phyloP scores from a whole-genome alignment of 2,113 vertebrate genomes.

The Tetrax tetrax region DNA sequence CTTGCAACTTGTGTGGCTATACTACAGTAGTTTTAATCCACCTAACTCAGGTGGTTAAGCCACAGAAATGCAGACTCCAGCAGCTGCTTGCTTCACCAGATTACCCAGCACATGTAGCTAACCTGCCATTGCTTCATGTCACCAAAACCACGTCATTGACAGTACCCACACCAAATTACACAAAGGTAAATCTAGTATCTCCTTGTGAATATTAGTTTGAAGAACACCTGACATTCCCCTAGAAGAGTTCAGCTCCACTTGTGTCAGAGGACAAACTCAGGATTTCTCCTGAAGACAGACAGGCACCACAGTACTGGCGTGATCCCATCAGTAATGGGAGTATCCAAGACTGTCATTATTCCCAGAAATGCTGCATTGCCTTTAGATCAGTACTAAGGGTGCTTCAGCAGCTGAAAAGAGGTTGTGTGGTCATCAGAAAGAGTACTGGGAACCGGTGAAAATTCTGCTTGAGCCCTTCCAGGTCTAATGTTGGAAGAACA shows the following conservation, averaged over 20 bases:
- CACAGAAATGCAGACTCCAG: neutral
- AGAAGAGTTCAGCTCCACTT: neutral
- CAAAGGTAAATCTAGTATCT: neutral
- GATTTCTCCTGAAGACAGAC: neutral
- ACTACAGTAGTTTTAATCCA: neutral
- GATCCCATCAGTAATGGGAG: neutral
- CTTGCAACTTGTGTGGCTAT: neutral
- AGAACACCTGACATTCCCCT: neutral
- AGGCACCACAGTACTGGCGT: no score
- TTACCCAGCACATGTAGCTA: neutral
- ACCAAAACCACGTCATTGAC: neutral
- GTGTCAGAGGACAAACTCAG: neutral
- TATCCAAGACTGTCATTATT: neutral
- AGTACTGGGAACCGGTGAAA: neutral
- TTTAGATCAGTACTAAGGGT: neutral
- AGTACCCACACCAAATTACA: neutral
- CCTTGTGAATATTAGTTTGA: neutral
- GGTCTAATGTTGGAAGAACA: neutral
- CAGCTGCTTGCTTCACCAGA: neutral
- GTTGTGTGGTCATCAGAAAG: neutral
- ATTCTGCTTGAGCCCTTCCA: neutral
- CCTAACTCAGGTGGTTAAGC: neutral
- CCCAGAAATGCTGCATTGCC: neutral
- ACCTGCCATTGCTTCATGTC: neutral
- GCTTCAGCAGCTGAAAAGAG: neutral